Conservation (phyloP, 2,888 invertebrate genomes). For the Perizoma flavofasciatum region DNA sequence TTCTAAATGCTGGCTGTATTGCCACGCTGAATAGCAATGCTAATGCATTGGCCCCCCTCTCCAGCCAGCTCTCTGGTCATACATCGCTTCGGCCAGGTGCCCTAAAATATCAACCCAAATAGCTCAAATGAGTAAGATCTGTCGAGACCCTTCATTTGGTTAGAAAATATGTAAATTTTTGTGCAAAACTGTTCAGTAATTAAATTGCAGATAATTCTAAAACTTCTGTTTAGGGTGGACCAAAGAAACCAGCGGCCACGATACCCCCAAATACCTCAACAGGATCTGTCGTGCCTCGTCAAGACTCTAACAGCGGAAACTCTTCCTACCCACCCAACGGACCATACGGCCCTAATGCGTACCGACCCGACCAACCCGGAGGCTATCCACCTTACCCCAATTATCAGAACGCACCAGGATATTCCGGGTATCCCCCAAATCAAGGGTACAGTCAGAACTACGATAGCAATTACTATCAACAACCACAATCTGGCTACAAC, state of each 20-base stretch:
- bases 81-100: no score
- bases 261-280: conserved; percentile 75
- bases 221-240: conserved; percentile 57
- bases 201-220: no score
- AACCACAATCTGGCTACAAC: conserved; percentile 61
- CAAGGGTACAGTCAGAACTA: conserved; percentile 74
- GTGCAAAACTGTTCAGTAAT: no score
- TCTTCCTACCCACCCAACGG: conserved; percentile 64
- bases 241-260: conserved; percentile 80
- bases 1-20: no score
- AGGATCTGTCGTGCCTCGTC: conserved; percentile 49
- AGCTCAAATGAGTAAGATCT: no score
- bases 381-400: conserved; percentile 72
- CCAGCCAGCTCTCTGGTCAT: no score
- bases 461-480: conserved; percentile 71
- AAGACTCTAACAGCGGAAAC: conserved; percentile 56
- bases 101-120: no score
- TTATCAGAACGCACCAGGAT: conserved; percentile 69
- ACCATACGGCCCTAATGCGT: conserved; percentile 60
- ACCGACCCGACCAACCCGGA: conserved; percentile 61
- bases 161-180: no score
- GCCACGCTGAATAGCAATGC: no score
- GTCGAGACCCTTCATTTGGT: no score
- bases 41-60: no score
- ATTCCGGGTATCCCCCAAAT: conserved; percentile 73